Evolutionary conservation across 1,140 invertebrate genomes (phyloP).

Genomic region (Drosophila arawakana): DNA sequence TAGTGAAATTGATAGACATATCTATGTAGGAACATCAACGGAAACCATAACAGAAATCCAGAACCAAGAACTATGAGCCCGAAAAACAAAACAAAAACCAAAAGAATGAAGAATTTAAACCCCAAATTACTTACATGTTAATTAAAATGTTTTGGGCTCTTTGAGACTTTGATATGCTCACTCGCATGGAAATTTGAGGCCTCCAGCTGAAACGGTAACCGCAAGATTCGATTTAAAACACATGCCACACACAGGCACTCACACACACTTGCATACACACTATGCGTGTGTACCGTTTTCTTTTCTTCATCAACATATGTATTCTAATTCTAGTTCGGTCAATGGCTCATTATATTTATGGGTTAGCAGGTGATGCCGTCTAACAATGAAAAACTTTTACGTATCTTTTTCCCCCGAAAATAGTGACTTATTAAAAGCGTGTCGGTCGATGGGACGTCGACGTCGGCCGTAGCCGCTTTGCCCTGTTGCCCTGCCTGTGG

Average conservation of each 20-base stretch:
- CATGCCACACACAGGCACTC: constrained; percentile 61
- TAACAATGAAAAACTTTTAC: constrained; percentile 47
- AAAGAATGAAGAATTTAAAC: constrained; percentile 29
- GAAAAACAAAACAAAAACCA: not conserved
- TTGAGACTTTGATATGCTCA: constrained; percentile 39
- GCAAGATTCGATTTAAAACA: constrained; percentile 60
- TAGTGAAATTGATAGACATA: constrained; percentile 82
- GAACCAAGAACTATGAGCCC: not conserved
- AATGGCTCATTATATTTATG: constrained; percentile 79
- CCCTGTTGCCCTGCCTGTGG: constrained; percentile 12
- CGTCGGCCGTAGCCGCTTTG: constrained; percentile 3
- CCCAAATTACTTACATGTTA: constrained; percentile 74
- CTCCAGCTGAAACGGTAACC: constrained; percentile 41
- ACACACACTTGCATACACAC: constrained; percentile 26
- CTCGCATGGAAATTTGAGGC: constrained; percentile 65
- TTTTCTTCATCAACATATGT: constrained; percentile 27
- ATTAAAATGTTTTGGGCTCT: constrained; percentile 68
- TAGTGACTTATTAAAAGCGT: constrained; percentile 76
- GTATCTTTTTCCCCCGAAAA: constrained; percentile 30
- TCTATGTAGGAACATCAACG: constrained; percentile 63
- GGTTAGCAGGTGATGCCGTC: constrained; percentile 76
- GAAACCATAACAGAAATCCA: constrained; percentile 43
- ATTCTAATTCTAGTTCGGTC: constrained; percentile 56
- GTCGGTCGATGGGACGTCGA: constrained; percentile 52
- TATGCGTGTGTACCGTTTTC: constrained; percentile 64